A percentile compares a stretch with the other conserved stretches of the same genome.
Conservation (phyloP, 2,888 invertebrate genomes). For the Sericinus montela region DNA sequence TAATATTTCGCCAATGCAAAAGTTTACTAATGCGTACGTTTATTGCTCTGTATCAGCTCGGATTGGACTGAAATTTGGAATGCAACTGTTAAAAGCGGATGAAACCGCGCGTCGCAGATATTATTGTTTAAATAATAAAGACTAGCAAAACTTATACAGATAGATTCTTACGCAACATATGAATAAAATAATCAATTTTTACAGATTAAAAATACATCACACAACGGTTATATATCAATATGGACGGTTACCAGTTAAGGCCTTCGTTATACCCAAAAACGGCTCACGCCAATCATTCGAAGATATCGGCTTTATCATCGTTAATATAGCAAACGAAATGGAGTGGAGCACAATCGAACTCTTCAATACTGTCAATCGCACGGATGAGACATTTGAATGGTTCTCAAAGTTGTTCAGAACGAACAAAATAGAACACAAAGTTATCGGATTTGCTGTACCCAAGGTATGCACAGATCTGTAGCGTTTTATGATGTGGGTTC, state of each 20-base stretch:
- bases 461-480: slow-evolving; percentile 32
- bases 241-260: slow-evolving; percentile 27
- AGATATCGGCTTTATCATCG: slow-evolving; percentile 53
- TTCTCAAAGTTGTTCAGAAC: slow-evolving; percentile 28
- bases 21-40: too few species aligned
- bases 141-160: too few species aligned
- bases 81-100: too few species aligned
- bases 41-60: too few species aligned
- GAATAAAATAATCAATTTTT: not conserved
- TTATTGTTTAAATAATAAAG: too few species aligned
- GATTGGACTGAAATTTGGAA: too few species aligned
- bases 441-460: slow-evolving; percentile 43
- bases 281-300: slow-evolving; percentile 44
- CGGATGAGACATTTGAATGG: slow-evolving; percentile 45
- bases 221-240: slow-evolving; percentile 41
- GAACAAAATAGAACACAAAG: slow-evolving; percentile 30
- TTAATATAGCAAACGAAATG: slow-evolving; percentile 21
- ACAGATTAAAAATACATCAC: slow-evolving; percentile 44
- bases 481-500: too few species aligned
- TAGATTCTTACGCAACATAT: too few species aligned
- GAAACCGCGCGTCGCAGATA: too few species aligned
- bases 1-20: too few species aligned
- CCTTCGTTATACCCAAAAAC: slow-evolving; percentile 43
- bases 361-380: slow-evolving; percentile 34
- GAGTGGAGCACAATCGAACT: slow-evolving; percentile 34